Evolutionary conservation across 2,113 vertebrate species (phyloP).

Genomic region (Canis aureus): DNA sequence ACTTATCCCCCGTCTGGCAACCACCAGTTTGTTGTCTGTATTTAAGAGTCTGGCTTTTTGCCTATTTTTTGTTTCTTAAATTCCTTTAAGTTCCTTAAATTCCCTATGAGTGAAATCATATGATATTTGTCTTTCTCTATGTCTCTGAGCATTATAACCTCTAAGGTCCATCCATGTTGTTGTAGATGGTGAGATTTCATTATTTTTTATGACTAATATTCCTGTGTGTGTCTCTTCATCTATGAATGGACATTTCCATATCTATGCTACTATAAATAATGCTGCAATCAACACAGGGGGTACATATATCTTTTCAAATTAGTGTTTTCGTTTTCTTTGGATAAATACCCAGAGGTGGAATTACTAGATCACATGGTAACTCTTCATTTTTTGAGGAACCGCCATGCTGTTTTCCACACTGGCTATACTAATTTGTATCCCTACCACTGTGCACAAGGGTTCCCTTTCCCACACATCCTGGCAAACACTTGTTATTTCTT

Average conservation of each 20-base stretch:
- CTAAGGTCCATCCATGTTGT: not conserved
- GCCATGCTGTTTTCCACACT: not conserved
- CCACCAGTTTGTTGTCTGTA: not conserved
- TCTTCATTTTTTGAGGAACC: not conserved
- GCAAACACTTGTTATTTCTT: not conserved
- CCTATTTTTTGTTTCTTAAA: not conserved
- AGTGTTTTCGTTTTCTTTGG: not conserved
- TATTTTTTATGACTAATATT: not conserved
- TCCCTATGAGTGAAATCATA: not conserved
- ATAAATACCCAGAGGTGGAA: not conserved
- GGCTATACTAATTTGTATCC: not conserved
- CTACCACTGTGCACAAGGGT: not conserved
- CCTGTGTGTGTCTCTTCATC: not conserved
- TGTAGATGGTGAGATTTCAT: not conserved
- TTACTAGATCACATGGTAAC: not conserved
- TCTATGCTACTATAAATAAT: not conserved
- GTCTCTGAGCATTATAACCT: not conserved
- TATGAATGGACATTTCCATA: not conserved
- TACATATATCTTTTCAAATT: not conserved
- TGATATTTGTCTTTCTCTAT: not conserved
- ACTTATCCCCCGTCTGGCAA: not conserved
- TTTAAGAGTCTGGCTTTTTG: not conserved
- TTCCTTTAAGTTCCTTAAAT: not conserved
- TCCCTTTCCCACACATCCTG: not conserved
- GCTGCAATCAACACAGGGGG: not conserved